phyloP scores from a whole-genome alignment of 1,140 invertebrate species.

The Apis laboriosa region DNA sequence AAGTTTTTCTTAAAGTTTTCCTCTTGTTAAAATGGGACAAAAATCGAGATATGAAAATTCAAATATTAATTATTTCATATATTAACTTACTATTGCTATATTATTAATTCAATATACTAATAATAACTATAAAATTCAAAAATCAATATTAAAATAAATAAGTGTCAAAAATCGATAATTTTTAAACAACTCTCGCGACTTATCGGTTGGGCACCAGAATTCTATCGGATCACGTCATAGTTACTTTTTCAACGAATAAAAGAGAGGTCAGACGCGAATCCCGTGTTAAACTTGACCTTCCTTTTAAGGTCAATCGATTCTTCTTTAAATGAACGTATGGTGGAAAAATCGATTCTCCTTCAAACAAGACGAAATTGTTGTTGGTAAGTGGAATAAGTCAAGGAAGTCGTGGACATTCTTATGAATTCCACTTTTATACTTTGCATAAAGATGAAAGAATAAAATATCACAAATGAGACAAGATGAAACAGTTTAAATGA shows the following conservation, averaged over 20 bases:
- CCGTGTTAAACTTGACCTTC: slow-evolving; percentile 26
- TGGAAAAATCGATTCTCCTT: slow-evolving; percentile 21
- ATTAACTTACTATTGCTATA: too few relatives aligned
- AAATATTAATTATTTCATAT: too few relatives aligned
- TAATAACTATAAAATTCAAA: too few relatives aligned
- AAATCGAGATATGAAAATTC: too few relatives aligned
- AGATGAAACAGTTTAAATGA: not conserved
- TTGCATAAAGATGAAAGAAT: too few relatives aligned
- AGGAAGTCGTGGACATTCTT: slow-evolving; percentile 3
- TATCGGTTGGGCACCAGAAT: not conserved
- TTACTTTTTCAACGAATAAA: slow-evolving; percentile 20
- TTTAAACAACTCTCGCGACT: too few relatives aligned
- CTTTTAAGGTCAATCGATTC: slow-evolving; percentile 49
- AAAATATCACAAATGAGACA: too few relatives aligned
- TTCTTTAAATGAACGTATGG: slow-evolving; percentile 10
- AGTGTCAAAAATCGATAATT: too few relatives aligned
- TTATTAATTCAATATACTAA: too few relatives aligned
- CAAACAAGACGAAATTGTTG: not conserved
- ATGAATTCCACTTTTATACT: not conserved
- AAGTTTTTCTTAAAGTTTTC: too few relatives aligned
- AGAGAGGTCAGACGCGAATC: not conserved
- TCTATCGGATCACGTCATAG: slow-evolving; percentile 61
- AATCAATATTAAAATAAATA: too few relatives aligned
- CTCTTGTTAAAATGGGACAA: too few relatives aligned
- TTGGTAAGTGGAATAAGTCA: slow-evolving; percentile 4